These are phyloP conservation scores for Gallinago paraguaiae DNA, from an alignment of 2,113 vertebrate species.

Conservation along the genomic window DNA sequence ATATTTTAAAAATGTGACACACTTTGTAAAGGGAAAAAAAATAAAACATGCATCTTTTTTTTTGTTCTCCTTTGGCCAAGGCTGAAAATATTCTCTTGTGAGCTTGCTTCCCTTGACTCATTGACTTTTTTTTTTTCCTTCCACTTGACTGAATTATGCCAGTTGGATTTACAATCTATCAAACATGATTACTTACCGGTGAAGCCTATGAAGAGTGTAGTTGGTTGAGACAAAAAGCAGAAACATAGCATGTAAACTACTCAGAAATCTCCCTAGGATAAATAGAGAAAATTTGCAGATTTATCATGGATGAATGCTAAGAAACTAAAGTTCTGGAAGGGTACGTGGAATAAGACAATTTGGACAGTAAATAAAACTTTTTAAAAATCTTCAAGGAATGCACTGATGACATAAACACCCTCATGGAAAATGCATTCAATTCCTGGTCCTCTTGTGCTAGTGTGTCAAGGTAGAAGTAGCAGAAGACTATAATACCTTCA, in stretches of 20 bases:
- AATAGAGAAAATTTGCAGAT: background rate
- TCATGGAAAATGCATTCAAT: background rate
- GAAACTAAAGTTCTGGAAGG: background rate
- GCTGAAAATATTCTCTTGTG: background rate
- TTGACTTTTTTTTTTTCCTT: background rate
- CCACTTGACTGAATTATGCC: background rate
- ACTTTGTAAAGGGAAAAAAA: background rate
- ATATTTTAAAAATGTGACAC: background rate
- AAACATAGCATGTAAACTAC: background rate
- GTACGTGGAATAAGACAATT: background rate
- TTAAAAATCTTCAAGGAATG: background rate
- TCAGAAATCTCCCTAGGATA: background rate
- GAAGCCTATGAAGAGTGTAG: background rate
- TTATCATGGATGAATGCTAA: background rate
- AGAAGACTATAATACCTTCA: background rate
- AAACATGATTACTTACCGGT: background rate
- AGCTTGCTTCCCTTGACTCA: background rate
- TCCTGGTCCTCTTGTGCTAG: background rate
- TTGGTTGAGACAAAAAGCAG: background rate
- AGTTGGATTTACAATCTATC: constrained; percentile 28
- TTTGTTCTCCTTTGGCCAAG: background rate
- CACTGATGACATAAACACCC: background rate
- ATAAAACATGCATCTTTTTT: background rate
- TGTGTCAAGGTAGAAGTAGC: background rate
- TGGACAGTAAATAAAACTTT: background rate